Conservation (phyloP, 1,140 invertebrate species). For the Kradibia gibbosae region DNA sequence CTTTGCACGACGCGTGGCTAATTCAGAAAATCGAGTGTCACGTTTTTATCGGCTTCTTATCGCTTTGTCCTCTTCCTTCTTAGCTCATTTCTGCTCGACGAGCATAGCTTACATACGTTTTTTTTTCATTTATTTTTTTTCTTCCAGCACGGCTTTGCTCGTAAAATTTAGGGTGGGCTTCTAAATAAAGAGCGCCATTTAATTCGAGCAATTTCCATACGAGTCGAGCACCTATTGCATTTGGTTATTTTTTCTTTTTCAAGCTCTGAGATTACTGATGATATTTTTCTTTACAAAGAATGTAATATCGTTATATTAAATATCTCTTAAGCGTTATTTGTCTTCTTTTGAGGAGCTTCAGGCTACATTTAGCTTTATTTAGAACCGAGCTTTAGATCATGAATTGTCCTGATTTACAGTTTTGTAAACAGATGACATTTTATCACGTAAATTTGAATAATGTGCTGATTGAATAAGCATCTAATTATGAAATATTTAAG, state of each 20-base stretch:
- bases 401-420: neutral
- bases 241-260: slow-evolving; percentile 12
- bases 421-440: neutral
- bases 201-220: slow-evolving; percentile 25
- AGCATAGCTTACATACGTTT: slow-evolving; percentile 6
- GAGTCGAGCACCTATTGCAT: neutral
- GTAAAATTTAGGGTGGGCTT: slow-evolving; percentile 40
- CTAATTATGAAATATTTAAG: neutral
- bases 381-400: neutral
- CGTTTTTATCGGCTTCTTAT: slow-evolving; percentile 51
- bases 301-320: neutral
- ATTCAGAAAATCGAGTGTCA: slow-evolving; percentile 60
- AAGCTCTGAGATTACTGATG: neutral
- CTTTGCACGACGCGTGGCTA: slow-evolving; percentile 60
- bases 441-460: neutral
- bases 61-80: neutral
- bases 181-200: slow-evolving; percentile 47
- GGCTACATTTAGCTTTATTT: neutral
- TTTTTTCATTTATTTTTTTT: slow-evolving; percentile 29
- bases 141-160: slow-evolving; percentile 28
- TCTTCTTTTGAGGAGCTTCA: neutral
- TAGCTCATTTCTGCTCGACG: neutral
- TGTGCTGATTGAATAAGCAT: neutral
- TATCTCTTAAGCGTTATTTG: neutral
- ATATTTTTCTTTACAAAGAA: neutral